Percentiles rank a stretch among this genome's conserved stretches.
phyloP scores from a whole-genome alignment of 2,113 vertebrate species.

The Chaenogobius annularis region DNA sequence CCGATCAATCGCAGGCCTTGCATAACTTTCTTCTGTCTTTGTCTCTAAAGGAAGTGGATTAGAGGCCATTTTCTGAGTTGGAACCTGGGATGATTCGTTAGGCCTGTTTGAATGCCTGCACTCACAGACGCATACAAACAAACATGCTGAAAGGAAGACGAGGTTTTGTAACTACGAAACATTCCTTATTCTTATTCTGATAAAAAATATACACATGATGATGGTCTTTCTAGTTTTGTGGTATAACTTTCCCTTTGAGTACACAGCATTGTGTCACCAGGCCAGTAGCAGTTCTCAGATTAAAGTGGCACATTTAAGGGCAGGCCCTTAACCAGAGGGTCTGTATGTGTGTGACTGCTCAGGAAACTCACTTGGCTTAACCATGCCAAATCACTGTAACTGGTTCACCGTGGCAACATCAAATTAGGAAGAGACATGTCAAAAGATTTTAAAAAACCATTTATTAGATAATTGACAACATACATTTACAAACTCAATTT shows the following conservation, averaged over 20 bases:
- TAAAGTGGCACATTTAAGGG: background rate
- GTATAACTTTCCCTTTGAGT: background rate
- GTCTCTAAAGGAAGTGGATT: constrained; percentile 75
- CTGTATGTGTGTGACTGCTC: background rate
- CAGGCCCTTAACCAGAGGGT: background rate
- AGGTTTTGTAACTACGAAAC: constrained; percentile 50
- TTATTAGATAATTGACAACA: background rate
- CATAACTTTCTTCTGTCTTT: constrained; percentile 71
- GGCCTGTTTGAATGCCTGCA: constrained; percentile 71
- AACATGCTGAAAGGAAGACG: constrained; percentile 42
- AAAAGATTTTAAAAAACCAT: background rate
- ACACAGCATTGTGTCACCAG: background rate
- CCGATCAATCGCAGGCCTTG: constrained; percentile 72
- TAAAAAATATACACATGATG: background rate
- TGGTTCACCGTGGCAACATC: background rate
- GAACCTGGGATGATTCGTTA: constrained; percentile 71
- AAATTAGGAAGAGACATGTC: background rate
- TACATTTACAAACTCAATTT: background rate
- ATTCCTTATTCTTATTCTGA: constrained; percentile 52
- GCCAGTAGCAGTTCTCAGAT: background rate
- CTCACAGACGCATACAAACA: constrained; percentile 65
- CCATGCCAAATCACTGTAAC: background rate
- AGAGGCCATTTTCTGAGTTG: constrained; percentile 63
- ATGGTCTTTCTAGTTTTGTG: background rate
- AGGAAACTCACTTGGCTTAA: background rate